These are phyloP conservation scores for Lates japonicus DNA, from an alignment of 2,797 vertebrate species.

Conservation along the genomic window DNA sequence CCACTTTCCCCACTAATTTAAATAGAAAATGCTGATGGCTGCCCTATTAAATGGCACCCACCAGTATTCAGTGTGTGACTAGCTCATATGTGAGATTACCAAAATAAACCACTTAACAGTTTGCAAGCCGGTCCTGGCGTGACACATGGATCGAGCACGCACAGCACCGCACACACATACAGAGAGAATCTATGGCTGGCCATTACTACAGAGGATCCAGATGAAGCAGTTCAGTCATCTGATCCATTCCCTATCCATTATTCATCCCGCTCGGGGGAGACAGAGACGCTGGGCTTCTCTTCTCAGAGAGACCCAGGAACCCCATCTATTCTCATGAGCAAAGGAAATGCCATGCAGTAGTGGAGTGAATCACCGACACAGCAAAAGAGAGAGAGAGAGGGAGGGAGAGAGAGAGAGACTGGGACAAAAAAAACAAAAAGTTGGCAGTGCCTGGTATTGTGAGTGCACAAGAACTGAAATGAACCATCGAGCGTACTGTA, in stretches of 20 bases:
- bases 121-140: constrained; percentile 39
- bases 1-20: constrained; percentile 74
- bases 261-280: constrained; percentile 79
- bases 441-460: constrained; percentile 26
- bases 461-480: constrained; percentile 36
- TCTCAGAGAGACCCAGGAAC: constrained; percentile 75
- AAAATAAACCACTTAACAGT: constrained; percentile 59
- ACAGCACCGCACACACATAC: constrained; percentile 27
- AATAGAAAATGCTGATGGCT: constrained; percentile 77
- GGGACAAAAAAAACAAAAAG: constrained; percentile 50
- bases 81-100: constrained; percentile 29
- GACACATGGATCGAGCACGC: constrained; percentile 25
- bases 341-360: constrained; percentile 67
- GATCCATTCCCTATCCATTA: constrained; percentile 84
- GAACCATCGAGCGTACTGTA: constrained; percentile 28
- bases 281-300: constrained; percentile 69
- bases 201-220: constrained; percentile 79
- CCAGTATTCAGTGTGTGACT: constrained; percentile 40
- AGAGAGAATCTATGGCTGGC: constrained; percentile 65
- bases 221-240: constrained; percentile 83
- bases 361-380: constrained; percentile 60
- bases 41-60: constrained; percentile 66
- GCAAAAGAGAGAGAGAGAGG: constrained; percentile 39
- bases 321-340: constrained; percentile 79
- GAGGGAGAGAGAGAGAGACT: constrained; percentile 9